phyloP scores from a whole-genome alignment of 2,888 invertebrate genomes.

The Mythimna pallens region DNA sequence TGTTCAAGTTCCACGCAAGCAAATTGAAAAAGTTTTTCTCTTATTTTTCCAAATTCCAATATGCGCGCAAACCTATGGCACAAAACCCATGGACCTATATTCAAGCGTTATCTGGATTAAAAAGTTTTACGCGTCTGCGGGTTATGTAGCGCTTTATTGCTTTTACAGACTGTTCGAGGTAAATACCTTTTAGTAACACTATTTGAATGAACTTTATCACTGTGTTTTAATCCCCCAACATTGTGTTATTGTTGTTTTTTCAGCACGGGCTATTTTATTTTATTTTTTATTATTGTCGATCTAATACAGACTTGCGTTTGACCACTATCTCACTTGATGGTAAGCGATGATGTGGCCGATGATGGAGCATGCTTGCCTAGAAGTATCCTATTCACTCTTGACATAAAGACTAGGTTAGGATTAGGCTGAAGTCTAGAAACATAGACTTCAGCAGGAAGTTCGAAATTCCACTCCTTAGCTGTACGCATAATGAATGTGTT shows the following conservation, averaged over 20 bases:
- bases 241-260: conserved; percentile 6
- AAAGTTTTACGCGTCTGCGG: conserved; percentile 50
- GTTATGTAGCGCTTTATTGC: conserved; percentile 41
- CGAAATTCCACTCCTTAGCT: too few relatives aligned
- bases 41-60: conserved; percentile 49
- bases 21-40: conserved; percentile 41
- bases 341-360: too few relatives aligned
- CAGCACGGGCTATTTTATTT: background rate
- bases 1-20: conserved; percentile 24
- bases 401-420: too few relatives aligned
- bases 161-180: conserved; percentile 40
- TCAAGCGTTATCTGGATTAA: conserved; percentile 46
- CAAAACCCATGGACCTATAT: conserved; percentile 7
- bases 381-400: too few relatives aligned
- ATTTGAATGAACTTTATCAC: conserved; percentile 36
- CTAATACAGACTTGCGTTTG: too few relatives aligned
- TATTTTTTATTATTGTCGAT: too few relatives aligned
- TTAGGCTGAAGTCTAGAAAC: too few relatives aligned
- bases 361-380: too few relatives aligned
- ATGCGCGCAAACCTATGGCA: conserved; percentile 39
- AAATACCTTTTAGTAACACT: conserved; percentile 47
- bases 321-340: too few relatives aligned
- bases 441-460: too few relatives aligned
- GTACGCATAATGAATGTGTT: too few relatives aligned
- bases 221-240: conserved; percentile 32